A percentile compares a stretch with the other conserved stretches of the same genome.
Conservation (phyloP, 2,888 invertebrate species). For the Drosophila longiperda region DNA sequence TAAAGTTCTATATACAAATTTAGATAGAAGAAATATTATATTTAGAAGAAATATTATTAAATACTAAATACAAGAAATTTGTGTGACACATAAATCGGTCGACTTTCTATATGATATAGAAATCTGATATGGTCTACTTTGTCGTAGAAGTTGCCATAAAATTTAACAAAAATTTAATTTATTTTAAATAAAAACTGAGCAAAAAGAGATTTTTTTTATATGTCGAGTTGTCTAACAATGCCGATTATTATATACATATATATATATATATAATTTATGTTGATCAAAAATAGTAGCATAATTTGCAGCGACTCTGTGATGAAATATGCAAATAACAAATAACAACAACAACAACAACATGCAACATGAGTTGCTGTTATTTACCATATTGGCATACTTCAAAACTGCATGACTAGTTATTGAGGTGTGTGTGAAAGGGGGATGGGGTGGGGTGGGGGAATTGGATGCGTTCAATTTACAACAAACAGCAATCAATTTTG, state of each 20-base stretch:
- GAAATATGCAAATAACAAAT: background rate
- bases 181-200: background rate
- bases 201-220: too few species aligned
- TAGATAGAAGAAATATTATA: too few species aligned
- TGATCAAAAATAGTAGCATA: background rate
- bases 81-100: background rate
- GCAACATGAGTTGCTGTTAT: slow-evolving; percentile 14
- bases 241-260: background rate
- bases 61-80: too few species aligned
- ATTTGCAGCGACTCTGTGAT: slow-evolving; percentile 5
- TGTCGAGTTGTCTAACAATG: background rate
- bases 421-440: too few species aligned
- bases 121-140: background rate
- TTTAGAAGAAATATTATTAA: too few species aligned
- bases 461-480: slow-evolving; percentile 49
- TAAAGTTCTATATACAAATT: background rate
- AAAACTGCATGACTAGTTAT: slow-evolving; percentile 19
- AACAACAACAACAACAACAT: background rate
- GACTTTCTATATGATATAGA: background rate
- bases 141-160: background rate
- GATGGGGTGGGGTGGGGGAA: background rate
- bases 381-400: slow-evolving; percentile 22
- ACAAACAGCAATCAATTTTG: slow-evolving; percentile 76
- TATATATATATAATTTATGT: background rate
- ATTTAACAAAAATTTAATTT: background rate